Evolutionary conservation across 2,888 invertebrate species (phyloP).

Genomic region (Dimorphilus gyrociliatus): DNA sequence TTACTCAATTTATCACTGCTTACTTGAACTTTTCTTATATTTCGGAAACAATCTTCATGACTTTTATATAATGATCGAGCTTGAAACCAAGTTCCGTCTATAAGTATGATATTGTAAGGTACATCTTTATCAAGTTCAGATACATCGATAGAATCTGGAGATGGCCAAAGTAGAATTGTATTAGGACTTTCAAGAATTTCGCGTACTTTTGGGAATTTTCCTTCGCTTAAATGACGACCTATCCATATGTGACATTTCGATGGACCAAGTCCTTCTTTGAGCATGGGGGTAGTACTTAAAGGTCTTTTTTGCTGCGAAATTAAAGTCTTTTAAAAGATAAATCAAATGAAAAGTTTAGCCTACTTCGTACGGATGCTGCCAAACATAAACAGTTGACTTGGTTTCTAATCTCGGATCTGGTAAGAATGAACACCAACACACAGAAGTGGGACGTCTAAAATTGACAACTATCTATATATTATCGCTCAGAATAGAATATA

Average conservation of each 20-base stretch:
- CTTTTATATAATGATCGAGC: too few relatives aligned
- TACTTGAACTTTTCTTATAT: slow-evolving; percentile 67
- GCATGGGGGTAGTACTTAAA: slow-evolving; percentile 73
- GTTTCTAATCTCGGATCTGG: slow-evolving; percentile 54
- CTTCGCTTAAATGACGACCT: too few relatives aligned
- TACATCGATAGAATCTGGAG: slow-evolving; percentile 40
- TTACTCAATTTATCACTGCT: slow-evolving; percentile 55
- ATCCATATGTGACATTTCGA: slow-evolving; percentile 60
- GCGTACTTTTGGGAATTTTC: slow-evolving; percentile 43
- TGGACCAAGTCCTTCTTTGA: slow-evolving; percentile 54
- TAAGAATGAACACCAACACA: slow-evolving; percentile 77
- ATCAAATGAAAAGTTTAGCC: slow-evolving; percentile 4
- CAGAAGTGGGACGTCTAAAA: slow-evolving; percentile 58
- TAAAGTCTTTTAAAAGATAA: background rate
- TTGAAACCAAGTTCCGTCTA: slow-evolving; percentile 92
- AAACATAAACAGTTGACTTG: slow-evolving; percentile 54
- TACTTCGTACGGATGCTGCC: slow-evolving; percentile 77
- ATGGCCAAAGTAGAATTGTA: slow-evolving; percentile 64
- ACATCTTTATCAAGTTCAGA: too few relatives aligned
- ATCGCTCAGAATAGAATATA: too few relatives aligned
- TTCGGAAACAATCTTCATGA: too few relatives aligned
- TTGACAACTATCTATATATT: too few relatives aligned
- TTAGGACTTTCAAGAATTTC: slow-evolving; percentile 50
- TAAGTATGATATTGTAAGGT: slow-evolving; percentile 64
- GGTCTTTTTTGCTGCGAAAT: slow-evolving; percentile 54